Percentiles rank a stretch among this genome's conserved stretches.
phyloP scores from a whole-genome alignment of 2,113 vertebrate genomes.

The Tangachromis dhanisi region DNA sequence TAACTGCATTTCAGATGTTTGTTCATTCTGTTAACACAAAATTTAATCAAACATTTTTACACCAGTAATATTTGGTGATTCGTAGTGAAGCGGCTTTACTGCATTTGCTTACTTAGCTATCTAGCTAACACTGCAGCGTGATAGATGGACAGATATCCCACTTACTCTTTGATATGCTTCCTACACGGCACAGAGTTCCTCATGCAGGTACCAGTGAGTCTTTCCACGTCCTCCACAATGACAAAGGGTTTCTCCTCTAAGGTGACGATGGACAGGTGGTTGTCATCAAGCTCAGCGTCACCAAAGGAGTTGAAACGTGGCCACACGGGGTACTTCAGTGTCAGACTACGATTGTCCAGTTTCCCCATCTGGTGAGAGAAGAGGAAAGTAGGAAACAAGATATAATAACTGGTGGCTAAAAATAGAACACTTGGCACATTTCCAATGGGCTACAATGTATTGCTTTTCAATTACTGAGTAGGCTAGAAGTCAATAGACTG shows the following conservation, averaged over 20 bases:
- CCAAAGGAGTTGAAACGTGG: slow-evolving; percentile 90
- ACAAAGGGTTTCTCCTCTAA: slow-evolving; percentile 97
- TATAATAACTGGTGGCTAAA: neutral
- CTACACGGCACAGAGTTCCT: slow-evolving; percentile 94
- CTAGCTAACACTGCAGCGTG: neutral
- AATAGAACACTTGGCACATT: neutral
- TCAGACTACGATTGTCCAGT: slow-evolving; percentile 91
- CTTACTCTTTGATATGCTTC: slow-evolving; percentile 94
- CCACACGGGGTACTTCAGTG: slow-evolving; percentile 92
- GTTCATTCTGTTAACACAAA: neutral
- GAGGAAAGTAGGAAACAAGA: neutral
- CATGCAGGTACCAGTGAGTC: slow-evolving; percentile 91
- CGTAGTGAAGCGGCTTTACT: neutral
- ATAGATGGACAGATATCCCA: neutral
- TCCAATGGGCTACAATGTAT: neutral
- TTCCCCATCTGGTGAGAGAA: slow-evolving; percentile 82
- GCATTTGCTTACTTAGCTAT: neutral
- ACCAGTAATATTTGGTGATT: neutral
- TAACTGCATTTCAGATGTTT: neutral
- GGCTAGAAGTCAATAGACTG: neutral
- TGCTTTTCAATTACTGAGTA: neutral
- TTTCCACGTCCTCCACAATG: slow-evolving; percentile 94
- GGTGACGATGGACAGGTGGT: slow-evolving; percentile 96
- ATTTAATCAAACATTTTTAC: neutral
- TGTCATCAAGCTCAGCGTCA: slow-evolving; percentile 88